Percentiles rank a stretch among this genome's conserved stretches.
These are phyloP conservation scores for Tenthredo livida DNA, from an alignment of 2,888 invertebrate genomes.

Conservation along the genomic window DNA sequence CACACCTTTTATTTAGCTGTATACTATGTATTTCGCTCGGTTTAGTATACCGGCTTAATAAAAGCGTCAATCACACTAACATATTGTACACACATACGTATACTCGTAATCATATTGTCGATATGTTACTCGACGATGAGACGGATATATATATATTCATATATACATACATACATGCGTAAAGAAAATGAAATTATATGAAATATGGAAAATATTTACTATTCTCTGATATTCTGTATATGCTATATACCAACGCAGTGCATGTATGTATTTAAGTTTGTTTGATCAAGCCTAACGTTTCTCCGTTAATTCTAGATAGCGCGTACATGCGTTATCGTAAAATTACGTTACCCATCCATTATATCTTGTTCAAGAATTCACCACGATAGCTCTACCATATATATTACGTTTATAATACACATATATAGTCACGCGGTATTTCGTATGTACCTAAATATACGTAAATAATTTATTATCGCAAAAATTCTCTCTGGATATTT, in stretches of 20 bases:
- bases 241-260: neutral
- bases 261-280: neutral
- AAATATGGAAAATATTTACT: neutral
- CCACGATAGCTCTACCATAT: neutral
- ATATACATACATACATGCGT: no score
- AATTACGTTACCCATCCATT: conserved; percentile 15
- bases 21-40: neutral
- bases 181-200: neutral
- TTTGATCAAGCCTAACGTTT: conserved; percentile 30
- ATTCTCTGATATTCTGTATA: neutral
- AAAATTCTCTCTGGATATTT: no score
- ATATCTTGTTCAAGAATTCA: conserved; percentile 1
- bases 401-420: no score
- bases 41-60: neutral
- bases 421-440: neutral
- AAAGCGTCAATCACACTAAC: neutral
- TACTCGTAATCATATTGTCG: neutral
- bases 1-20: conserved; percentile 4
- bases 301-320: conserved; percentile 31
- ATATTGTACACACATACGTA: neutral
- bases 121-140: neutral
- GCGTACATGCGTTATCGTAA: conserved; percentile 10
- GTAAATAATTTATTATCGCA: neutral
- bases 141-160: no score
- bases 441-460: no score